These are phyloP conservation scores for Tokudaia muenninki DNA, from an alignment of 2,797 vertebrate species.

Conservation along the genomic window DNA sequence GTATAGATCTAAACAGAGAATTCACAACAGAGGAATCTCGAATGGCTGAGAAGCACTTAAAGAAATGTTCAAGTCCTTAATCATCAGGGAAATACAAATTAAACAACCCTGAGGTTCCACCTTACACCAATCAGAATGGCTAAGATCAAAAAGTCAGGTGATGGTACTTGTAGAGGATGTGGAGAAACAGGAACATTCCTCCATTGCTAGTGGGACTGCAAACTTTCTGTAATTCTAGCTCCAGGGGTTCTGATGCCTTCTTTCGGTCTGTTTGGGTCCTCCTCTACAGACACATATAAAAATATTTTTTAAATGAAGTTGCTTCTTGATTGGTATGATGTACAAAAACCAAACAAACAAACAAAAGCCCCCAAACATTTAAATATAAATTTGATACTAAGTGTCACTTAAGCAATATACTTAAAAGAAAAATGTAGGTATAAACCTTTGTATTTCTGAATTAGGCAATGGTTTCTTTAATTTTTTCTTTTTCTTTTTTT, in stretches of 20 bases:
- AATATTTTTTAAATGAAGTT: background rate
- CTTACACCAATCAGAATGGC: background rate
- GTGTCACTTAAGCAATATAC: background rate
- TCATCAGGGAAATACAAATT: background rate
- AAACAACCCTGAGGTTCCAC: background rate
- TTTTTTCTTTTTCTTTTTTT: no score
- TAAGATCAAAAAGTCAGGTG: background rate
- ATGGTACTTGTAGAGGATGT: background rate
- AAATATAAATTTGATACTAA: conserved; percentile 33
- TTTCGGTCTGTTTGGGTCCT: background rate
- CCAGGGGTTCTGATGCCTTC: background rate
- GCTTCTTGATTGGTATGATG: background rate
- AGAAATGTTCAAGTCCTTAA: background rate
- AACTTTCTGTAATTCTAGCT: background rate
- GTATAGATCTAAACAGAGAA: background rate
- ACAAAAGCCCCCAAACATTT: background rate
- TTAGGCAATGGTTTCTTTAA: background rate
- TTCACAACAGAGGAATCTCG: background rate
- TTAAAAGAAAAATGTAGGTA: background rate
- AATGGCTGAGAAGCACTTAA: background rate
- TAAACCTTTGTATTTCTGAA: conserved; percentile 36
- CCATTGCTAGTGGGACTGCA: no score
- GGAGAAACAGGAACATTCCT: background rate
- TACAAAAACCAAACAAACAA: background rate
- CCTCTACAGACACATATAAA: background rate